Percentiles rank a stretch among this genome's conserved stretches.
Evolutionary conservation across 2,888 invertebrate genomes (phyloP).

Genomic region (Spicauda simplicius): DNA sequence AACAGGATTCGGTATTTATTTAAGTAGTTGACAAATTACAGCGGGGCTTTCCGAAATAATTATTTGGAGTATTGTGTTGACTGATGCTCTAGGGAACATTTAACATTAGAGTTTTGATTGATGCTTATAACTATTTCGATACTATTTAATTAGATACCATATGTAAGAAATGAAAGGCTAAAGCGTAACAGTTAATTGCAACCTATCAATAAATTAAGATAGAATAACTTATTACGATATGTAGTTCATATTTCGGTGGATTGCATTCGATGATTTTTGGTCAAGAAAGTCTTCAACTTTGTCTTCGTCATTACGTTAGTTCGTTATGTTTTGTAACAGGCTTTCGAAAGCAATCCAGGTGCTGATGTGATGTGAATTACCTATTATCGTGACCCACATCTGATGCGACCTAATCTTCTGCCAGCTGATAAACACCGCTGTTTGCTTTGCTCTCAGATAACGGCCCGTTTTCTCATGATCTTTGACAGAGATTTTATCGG

Average conservation of each 20-base stretch:
- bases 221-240: no score
- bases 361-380: conserved; percentile 4
- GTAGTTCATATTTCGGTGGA: no score
- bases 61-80: no score
- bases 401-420: conserved; percentile 12
- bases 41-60: no score
- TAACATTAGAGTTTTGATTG: no score
- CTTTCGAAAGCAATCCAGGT: conserved; percentile 6
- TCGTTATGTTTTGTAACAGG: not conserved
- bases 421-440: conserved; percentile 17
- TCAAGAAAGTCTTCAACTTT: not conserved
- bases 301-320: not conserved
- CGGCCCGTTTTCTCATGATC: conserved; percentile 21
- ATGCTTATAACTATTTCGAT: no score
- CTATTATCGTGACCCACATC: conserved; percentile 25
- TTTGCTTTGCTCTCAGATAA: conserved; percentile 20
- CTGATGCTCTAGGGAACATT: no score
- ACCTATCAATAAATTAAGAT: no score
- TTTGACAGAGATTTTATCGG: conserved; percentile 13
- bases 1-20: not conserved
- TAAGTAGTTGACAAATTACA: not conserved
- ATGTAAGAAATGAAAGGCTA: no score
- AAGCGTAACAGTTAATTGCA: no score
- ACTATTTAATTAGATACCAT: no score
- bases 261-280: no score